phyloP scores from a whole-genome alignment of 92 coral and sea anemone genomes.

The Hydrozoanthus gracilis region DNA sequence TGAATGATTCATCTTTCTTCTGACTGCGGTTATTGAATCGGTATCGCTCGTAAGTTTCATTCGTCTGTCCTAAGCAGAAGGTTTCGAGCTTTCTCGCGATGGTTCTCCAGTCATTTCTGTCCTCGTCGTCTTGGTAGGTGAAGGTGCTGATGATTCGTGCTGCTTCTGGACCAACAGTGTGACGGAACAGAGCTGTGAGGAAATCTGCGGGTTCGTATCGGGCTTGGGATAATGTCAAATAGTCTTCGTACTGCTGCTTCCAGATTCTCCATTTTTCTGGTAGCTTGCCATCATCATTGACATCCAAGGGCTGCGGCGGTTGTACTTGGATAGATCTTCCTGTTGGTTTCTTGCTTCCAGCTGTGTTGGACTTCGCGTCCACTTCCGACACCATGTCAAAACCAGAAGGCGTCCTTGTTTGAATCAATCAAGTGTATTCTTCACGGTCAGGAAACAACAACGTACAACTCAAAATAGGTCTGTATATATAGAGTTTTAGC shows the following conservation, averaged over 20 bases:
- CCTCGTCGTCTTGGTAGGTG: not conserved
- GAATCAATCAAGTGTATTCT: not conserved
- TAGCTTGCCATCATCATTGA: not conserved
- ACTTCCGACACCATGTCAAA: not conserved
- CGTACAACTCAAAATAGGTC: not conserved
- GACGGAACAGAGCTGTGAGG: not conserved
- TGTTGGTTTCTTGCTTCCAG: not conserved
- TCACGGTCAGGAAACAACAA: not conserved
- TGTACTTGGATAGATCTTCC: not conserved
- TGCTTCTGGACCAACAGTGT: not conserved
- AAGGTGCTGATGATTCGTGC: not conserved
- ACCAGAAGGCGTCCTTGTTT: not conserved
- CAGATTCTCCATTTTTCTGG: not conserved
- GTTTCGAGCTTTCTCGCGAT: not conserved
- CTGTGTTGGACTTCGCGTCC: not conserved
- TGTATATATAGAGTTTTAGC: not conserved
- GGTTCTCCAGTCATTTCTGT: not conserved
- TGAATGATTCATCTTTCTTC: not conserved
- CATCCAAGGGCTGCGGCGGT: not conserved
- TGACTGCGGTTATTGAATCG: not conserved
- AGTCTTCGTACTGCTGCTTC: not conserved
- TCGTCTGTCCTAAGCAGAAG: not conserved
- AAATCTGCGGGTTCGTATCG: not conserved
- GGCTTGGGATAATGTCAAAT: not conserved
- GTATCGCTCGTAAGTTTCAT: not conserved